Evolutionary conservation across 2,888 invertebrate genomes (phyloP).

Genomic region (Drosophila testacea): DNA sequence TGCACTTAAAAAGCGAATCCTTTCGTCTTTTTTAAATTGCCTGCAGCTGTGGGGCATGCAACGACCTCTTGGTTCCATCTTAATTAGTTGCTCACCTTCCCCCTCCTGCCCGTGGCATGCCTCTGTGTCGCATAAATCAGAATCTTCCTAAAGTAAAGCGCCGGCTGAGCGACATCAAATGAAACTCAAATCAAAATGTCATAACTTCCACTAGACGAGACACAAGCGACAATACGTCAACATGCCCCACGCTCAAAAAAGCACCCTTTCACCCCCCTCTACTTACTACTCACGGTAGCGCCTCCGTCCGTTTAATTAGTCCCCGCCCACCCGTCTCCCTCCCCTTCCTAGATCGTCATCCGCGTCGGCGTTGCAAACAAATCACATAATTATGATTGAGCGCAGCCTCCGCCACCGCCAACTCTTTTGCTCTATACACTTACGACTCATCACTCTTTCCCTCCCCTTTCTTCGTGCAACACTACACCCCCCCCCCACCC

Average conservation of each 20-base stretch:
- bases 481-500: neutral
- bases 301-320: constrained; percentile 70
- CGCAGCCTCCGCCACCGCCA: constrained; percentile 55
- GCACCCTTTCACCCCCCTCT: neutral
- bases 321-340: constrained; percentile 8
- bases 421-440: constrained; percentile 31
- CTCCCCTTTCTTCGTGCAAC: neutral
- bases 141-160: constrained; percentile 32
- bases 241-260: constrained; percentile 32
- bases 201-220: constrained; percentile 77
- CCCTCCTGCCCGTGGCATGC: neutral
- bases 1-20: constrained; percentile 8
- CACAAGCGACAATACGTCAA: constrained; percentile 84
- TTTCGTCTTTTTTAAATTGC: constrained; percentile 37
- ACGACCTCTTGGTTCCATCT: constrained; percentile 36
- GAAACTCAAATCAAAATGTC: constrained; percentile 83
- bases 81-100: constrained; percentile 49
- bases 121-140: constrained; percentile 29
- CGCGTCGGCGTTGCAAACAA: constrained; percentile 76
- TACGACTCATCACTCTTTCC: constrained; percentile 28
- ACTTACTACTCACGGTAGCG: constrained; percentile 38
- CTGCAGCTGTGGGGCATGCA: constrained; percentile 47
- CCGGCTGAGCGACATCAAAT: constrained; percentile 79
- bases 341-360: neutral
- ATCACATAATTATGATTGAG: constrained; percentile 84